Base-by-base conservation (phyloP, 2,113 vertebrate species). In the Puntigrus tetrazona region DNA sequence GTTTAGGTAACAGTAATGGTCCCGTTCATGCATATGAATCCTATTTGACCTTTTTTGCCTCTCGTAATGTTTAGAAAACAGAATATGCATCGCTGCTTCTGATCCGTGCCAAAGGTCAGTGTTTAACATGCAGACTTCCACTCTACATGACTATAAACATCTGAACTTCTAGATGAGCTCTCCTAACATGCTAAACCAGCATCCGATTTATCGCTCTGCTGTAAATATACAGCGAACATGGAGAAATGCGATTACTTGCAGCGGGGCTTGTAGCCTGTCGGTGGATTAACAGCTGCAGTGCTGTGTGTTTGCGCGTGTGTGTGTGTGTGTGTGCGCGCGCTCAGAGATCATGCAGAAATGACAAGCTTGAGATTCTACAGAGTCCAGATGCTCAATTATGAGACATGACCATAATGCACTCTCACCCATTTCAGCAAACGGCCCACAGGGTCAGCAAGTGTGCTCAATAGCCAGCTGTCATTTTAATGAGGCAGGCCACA, bases 401-500 rank as follows among this genome's bases (percentile, higher is more conserved):
- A 80, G 69, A 80, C 86, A 80, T 82, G 81, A 67, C 52, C 36
- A 45, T 75, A 78, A 63, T 78, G 52, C 81, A 70, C 85, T 84
- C 29, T 52, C 61, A 61, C 83, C 36, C 55, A 78, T 74, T 83
- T 78, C 69, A 70, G 76, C 78, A 86, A 57, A 78, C 84, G 85
- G 84, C 88, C 85, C 80, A 67, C 25, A 75, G 77, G 84, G 77
- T 80, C 83, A 83, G 83, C 74, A 41, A 45, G 75, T 86, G 83
- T 69, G 34, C 69, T 79, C 85, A 78, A 76, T 79, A 86, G 18
- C 85, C 86, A 84, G 84, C 79, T 81, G 84, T 85, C 81, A 85
- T 85, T 87, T 88, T 88, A 88, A 88, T 87, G 88, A 88, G 69
- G 59, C 65, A 52, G 80, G 36, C 18, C 84, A 85, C 82, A 87